phyloP scores from a whole-genome alignment of 2,797 vertebrate genomes.

The Steatocranus sp. region DNA sequence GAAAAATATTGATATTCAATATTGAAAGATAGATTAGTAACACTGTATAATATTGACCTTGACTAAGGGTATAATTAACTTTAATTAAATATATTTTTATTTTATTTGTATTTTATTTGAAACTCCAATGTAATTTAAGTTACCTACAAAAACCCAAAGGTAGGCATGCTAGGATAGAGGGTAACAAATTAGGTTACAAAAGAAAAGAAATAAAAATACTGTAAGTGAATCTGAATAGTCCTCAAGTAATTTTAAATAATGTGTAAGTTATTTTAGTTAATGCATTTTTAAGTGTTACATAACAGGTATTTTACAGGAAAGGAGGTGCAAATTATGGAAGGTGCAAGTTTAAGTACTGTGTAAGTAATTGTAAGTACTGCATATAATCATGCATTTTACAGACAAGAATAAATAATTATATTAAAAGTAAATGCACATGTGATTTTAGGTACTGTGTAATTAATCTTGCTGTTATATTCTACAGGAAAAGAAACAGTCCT shows the following conservation, averaged over 20 bases:
- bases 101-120: background rate
- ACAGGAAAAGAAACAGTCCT: background rate
- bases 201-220: background rate
- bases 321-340: background rate
- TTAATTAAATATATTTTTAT: background rate
- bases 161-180: background rate
- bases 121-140: background rate
- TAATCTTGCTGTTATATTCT: background rate
- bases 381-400: background rate
- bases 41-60: background rate
- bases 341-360: background rate
- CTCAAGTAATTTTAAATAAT: background rate
- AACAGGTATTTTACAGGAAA: background rate
- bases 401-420: background rate
- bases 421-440: background rate
- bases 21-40: background rate
- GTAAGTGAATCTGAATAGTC: background rate
- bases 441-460: background rate
- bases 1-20: background rate
- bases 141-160: background rate
- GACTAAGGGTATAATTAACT: background rate
- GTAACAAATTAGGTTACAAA: background rate
- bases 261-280: background rate
- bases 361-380: background rate
- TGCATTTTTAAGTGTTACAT: background rate